Conservation (phyloP, 2,888 invertebrate species). For the Eustalomyia histrio region DNA sequence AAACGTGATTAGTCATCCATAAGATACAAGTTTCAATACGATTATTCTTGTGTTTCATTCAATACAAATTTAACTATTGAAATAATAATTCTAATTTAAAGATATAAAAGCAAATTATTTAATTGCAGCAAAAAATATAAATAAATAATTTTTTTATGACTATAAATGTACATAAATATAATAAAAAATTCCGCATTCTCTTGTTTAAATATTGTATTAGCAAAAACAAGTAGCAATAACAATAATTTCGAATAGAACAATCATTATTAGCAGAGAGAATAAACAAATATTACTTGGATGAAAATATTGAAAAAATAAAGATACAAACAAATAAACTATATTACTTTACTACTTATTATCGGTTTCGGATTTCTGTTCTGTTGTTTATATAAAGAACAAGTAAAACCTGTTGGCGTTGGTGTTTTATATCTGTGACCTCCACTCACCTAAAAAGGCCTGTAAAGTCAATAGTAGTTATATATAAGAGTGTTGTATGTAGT, state of each 20-base stretch:
- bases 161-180: neutral
- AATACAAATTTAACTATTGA: slow-evolving; percentile 17
- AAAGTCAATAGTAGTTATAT: slow-evolving; percentile 31
- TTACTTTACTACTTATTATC: slow-evolving; percentile 1
- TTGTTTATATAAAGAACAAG: slow-evolving; percentile 54
- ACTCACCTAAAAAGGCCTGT: slow-evolving; percentile 52
- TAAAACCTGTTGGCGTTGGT: slow-evolving; percentile 67
- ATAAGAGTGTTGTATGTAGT: neutral
- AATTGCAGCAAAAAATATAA: neutral
- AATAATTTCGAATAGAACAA: neutral
- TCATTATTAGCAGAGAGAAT: neutral
- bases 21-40: slow-evolving; percentile 59
- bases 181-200: neutral
- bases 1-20: slow-evolving; percentile 63
- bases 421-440: slow-evolving; percentile 60
- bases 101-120: neutral
- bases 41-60: slow-evolving; percentile 50
- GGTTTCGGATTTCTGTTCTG: slow-evolving; percentile 26
- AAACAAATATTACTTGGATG: neutral
- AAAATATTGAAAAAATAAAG: slow-evolving; percentile 2
- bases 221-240: neutral
- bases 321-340: slow-evolving; percentile 2
- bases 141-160: neutral
- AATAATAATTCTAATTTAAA: neutral
- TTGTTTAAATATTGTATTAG: neutral